A percentile compares a stretch with the other conserved stretches of the same genome.
phyloP scores from a whole-genome alignment of 2,113 vertebrate genomes.

The Cryptomyrus ogoouensis region DNA sequence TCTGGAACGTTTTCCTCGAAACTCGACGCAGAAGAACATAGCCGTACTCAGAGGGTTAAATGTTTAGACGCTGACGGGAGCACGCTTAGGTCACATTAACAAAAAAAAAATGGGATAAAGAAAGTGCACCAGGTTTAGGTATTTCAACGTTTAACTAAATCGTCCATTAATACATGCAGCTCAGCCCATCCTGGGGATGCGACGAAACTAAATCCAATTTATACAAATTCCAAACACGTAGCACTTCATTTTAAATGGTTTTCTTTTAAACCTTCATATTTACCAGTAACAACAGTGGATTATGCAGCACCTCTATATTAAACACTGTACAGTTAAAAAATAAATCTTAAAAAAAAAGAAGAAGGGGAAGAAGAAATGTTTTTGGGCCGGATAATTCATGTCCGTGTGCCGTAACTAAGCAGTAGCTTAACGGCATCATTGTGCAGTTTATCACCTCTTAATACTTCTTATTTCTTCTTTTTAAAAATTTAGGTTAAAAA shows the following conservation, averaged over 20 bases:
- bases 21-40: conserved; percentile 84
- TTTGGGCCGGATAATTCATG: conserved; percentile 74
- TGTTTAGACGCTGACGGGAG: conserved; percentile 75
- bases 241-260: conserved; percentile 74
- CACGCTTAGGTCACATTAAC: conserved; percentile 68
- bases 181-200: conserved; percentile 78
- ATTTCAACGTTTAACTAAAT: conserved; percentile 85
- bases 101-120: conserved; percentile 29
- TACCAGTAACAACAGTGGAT: conserved; percentile 80
- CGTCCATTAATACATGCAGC: conserved; percentile 96
- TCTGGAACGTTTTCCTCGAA: conserved; percentile 47
- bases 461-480: conserved; percentile 47
- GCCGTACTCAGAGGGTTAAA: conserved; percentile 98
- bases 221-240: conserved; percentile 94
- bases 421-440: conserved; percentile 85
- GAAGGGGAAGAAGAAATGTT: conserved; percentile 61
- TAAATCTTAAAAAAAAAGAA: conserved; percentile 47
- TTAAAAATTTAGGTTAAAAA: conserved; percentile 50
- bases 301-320: conserved; percentile 75
- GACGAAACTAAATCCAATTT: conserved; percentile 83
- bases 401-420: conserved; percentile 86
- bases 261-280: conserved; percentile 76
- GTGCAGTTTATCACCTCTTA: conserved; percentile 63
- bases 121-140: conserved; percentile 85
- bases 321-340: conserved; percentile 78